A percentile compares a stretch with the other conserved stretches of the same genome.
Conservation (phyloP, 2,797 vertebrate genomes). For the Sus cebifrons region DNA sequence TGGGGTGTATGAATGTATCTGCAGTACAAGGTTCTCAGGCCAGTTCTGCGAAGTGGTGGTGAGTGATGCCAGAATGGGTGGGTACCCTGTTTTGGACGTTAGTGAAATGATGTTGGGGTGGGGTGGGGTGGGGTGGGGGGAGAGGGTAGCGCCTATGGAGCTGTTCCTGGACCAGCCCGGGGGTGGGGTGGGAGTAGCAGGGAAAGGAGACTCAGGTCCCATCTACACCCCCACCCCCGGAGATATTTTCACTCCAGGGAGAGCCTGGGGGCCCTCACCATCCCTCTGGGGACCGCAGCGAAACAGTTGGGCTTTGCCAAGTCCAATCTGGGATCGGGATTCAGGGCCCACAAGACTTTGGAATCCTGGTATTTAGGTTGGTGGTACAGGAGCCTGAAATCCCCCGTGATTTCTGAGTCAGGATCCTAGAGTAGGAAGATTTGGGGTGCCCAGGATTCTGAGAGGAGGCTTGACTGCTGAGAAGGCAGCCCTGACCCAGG, state of each 20-base stretch:
- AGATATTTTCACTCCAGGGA: not conserved
- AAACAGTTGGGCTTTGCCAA: not conserved
- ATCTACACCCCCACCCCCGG: not conserved
- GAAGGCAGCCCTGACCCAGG: not conserved
- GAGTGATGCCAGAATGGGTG: slow-evolving; percentile 84
- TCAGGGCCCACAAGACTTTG: not conserved
- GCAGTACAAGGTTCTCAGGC: slow-evolving; percentile 93
- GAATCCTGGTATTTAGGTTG: not conserved
- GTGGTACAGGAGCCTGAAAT: not conserved
- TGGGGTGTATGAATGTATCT: slow-evolving; percentile 94
- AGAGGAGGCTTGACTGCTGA: not conserved
- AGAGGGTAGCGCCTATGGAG: not conserved
- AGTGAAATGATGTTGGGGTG: not conserved
- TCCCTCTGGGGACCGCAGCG: not conserved
- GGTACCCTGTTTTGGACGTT: not conserved
- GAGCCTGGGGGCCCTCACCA: no score
- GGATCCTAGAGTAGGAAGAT: not conserved
- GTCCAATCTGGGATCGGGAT: not conserved
- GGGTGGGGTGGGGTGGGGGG: not conserved
- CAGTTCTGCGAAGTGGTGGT: slow-evolving; percentile 94
- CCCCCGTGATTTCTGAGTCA: not conserved
- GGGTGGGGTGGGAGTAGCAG: not conserved
- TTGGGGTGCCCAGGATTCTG: not conserved
- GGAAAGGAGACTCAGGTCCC: not conserved
- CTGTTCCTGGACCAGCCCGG: not conserved